phyloP scores from a whole-genome alignment of 2,113 vertebrate genomes.

The Leucosticte australis region DNA sequence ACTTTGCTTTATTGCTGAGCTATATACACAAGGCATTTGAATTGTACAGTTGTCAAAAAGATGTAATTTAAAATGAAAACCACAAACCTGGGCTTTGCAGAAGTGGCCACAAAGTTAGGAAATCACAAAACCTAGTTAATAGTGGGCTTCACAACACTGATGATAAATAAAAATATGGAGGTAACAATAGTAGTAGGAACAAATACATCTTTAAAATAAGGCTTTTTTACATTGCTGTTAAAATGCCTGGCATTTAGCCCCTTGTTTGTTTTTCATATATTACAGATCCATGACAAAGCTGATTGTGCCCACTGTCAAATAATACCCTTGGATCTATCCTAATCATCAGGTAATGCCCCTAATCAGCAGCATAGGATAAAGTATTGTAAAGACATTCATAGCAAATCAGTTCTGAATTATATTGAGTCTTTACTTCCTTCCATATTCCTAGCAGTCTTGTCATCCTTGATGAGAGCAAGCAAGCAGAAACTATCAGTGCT shows the following conservation, averaged over 20 bases:
- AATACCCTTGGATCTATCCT: background rate
- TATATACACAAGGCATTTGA: constrained; percentile 51
- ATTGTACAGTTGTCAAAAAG: constrained; percentile 48
- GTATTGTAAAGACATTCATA: constrained; percentile 33
- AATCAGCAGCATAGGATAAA: constrained; percentile 44
- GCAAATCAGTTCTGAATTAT: constrained; percentile 11
- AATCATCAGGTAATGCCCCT: constrained; percentile 44
- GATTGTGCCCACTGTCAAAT: constrained; percentile 4
- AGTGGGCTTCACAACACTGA: background rate
- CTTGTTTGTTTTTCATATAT: constrained; percentile 25
- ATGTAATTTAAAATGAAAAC: background rate
- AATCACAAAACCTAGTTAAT: background rate
- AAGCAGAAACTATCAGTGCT: constrained; percentile 3
- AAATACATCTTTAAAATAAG: constrained; percentile 7
- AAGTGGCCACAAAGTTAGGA: background rate
- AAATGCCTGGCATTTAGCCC: constrained; percentile 7
- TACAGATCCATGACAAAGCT: constrained; percentile 13
- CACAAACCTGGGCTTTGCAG: background rate
- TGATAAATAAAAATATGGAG: background rate
- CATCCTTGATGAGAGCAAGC: background rate
- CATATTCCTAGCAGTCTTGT: background rate
- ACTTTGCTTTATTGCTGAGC: constrained; percentile 11
- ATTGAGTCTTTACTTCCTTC: background rate
- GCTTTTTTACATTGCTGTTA: background rate
- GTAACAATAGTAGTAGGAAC: background rate